Evolutionary conservation across 2,888 invertebrate species (phyloP).

Genomic region (Hymenopus coronatus): DNA sequence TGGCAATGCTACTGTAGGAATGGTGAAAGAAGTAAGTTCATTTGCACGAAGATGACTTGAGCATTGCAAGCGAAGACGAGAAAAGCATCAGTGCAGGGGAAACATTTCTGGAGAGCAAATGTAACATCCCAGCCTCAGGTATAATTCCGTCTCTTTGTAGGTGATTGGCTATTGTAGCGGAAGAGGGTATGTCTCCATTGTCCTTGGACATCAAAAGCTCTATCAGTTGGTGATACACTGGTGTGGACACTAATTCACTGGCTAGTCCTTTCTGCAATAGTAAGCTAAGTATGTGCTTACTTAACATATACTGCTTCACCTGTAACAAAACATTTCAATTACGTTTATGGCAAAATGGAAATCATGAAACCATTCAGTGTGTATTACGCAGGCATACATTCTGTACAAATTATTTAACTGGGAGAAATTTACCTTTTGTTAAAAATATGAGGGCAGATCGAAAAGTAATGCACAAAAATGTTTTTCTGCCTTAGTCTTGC

Average conservation of each 20-base stretch:
- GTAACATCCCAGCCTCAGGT: constrained; percentile 29
- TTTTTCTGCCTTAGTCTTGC: too few species aligned
- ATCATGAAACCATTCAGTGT: too few species aligned
- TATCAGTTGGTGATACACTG: constrained; percentile 27
- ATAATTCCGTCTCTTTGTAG: constrained; percentile 12
- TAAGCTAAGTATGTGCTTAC: constrained; percentile 4
- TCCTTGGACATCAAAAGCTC: constrained; percentile 17
- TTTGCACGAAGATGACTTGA: neutral
- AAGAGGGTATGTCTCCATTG: neutral
- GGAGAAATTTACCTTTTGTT: too few species aligned
- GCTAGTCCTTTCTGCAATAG: constrained; percentile 26
- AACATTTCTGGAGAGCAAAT: constrained; percentile 15
- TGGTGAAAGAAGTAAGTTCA: neutral
- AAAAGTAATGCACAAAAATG: too few species aligned
- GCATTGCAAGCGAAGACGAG: constrained; percentile 14
- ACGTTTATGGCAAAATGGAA: too few species aligned
- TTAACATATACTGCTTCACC: constrained; percentile 10
- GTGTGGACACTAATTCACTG: constrained; percentile 21
- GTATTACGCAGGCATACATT: too few species aligned
- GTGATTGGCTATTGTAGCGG: constrained; percentile 19
- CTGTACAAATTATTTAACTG: too few species aligned
- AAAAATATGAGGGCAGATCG: too few species aligned
- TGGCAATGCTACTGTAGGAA: neutral
- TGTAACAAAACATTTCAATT: neutral
- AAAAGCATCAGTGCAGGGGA: constrained; percentile 27